Conservation (phyloP, 2,797 vertebrate genomes). For the Malacoraja senta region DNA sequence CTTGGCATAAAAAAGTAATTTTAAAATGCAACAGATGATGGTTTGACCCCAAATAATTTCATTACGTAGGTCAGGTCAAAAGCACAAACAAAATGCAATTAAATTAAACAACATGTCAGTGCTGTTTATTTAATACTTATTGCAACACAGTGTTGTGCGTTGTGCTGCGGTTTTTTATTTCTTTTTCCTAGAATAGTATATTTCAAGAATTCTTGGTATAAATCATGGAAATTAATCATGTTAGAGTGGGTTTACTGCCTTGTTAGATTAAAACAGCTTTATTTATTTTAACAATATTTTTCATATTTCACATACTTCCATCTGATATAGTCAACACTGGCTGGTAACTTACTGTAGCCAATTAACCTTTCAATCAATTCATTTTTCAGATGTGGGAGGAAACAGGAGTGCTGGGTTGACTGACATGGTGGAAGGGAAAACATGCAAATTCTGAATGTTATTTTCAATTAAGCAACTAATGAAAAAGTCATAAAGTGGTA, state of each 20-base stretch:
- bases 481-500: too few species aligned
- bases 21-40: background rate
- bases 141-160: background rate
- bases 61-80: slow-evolving; percentile 9
- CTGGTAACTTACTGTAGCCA: too few species aligned
- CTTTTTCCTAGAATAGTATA: background rate
- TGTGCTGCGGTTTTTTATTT: background rate
- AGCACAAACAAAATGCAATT: slow-evolving; percentile 2
- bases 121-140: slow-evolving; percentile 4
- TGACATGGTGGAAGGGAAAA: too few species aligned
- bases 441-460: too few species aligned
- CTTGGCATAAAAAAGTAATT: background rate
- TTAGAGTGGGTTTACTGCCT: background rate
- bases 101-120: background rate
- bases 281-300: slow-evolving; percentile 1
- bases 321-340: too few species aligned
- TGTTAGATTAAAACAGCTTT: background rate
- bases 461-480: too few species aligned
- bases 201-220: background rate
- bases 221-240: background rate
- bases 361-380: too few species aligned
- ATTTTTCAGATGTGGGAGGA: too few species aligned
- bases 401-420: too few species aligned
- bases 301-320: background rate
- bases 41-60: slow-evolving; percentile 20